Percentiles rank a stretch among this genome's conserved stretches.
Conservation (phyloP, 2,113 vertebrate species). For the Platichthys stellatus region DNA sequence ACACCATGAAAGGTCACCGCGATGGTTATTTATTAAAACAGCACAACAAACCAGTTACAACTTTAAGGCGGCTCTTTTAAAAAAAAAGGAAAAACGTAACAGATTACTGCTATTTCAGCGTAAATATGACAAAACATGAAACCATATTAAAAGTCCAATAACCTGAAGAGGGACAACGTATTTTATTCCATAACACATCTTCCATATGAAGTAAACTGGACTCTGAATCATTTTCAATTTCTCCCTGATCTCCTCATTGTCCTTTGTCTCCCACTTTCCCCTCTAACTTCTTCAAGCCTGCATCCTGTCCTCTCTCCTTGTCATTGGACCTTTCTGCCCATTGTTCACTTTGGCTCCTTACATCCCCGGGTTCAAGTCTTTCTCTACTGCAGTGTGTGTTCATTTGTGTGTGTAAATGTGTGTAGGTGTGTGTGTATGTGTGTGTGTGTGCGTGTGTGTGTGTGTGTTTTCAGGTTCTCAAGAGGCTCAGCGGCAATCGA, state of each 20-base stretch:
- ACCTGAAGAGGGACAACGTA: too few species aligned
- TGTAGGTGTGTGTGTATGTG: constrained; percentile 5
- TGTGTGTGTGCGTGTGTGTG: background rate
- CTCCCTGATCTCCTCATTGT: background rate
- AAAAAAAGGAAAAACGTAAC: too few species aligned
- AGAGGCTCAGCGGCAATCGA: constrained; percentile 66
- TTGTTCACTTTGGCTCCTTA: background rate
- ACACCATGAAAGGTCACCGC: background rate
- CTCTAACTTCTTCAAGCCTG: background rate
- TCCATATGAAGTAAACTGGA: too few species aligned
- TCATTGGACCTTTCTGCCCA: background rate
- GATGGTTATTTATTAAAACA: background rate
- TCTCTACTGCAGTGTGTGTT: constrained; percentile 46
- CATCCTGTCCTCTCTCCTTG: background rate
- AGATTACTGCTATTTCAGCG: too few species aligned
- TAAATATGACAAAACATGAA: too few species aligned
- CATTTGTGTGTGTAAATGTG: background rate
- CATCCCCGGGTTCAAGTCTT: background rate
- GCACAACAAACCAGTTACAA: background rate
- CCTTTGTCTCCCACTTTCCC: background rate
- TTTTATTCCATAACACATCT: too few species aligned
- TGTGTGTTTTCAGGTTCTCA: constrained; percentile 52
- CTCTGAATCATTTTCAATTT: too few species aligned
- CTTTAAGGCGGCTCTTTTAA: too few species aligned
- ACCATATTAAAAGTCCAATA: too few species aligned